A percentile compares a stretch with the other conserved stretches of the same genome.
Evolutionary conservation across 2,797 vertebrate genomes (phyloP).

Genomic region (Glossophaga mutica): DNA sequence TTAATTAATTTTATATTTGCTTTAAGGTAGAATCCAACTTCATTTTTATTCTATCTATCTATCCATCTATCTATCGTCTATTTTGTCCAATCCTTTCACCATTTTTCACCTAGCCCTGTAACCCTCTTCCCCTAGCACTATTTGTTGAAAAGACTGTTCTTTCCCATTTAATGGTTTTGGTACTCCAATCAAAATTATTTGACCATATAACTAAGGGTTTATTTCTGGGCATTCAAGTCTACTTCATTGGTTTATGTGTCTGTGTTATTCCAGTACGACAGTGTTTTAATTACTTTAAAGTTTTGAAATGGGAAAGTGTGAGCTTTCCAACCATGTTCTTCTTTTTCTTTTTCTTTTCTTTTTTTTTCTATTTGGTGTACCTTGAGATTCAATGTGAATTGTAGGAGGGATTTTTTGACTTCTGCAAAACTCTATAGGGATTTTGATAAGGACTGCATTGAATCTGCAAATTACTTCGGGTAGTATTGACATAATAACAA

Average conservation of each 20-base stretch:
- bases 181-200: not conserved
- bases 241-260: not conserved
- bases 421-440: not conserved
- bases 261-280: not conserved
- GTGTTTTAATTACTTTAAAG: not conserved
- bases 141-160: not conserved
- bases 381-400: not conserved
- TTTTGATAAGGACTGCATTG: not conserved
- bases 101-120: not conserved
- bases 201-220: not conserved
- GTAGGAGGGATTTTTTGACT: not conserved
- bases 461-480: not conserved
- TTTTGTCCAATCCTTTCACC: not conserved
- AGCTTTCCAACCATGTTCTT: not conserved
- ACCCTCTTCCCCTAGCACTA: not conserved
- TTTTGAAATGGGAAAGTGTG: not conserved
- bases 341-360: not conserved
- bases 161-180: not conserved
- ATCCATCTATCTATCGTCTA: not conserved
- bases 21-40: not conserved
- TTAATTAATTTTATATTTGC: not conserved
- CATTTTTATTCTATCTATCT: not conserved
- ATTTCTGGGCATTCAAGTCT: not conserved
- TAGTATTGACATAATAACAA: not conserved
- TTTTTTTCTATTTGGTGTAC: not conserved